These are phyloP conservation scores for Ptilodon capucinus DNA, from an alignment of 2,888 invertebrate species.

Conservation along the genomic window DNA sequence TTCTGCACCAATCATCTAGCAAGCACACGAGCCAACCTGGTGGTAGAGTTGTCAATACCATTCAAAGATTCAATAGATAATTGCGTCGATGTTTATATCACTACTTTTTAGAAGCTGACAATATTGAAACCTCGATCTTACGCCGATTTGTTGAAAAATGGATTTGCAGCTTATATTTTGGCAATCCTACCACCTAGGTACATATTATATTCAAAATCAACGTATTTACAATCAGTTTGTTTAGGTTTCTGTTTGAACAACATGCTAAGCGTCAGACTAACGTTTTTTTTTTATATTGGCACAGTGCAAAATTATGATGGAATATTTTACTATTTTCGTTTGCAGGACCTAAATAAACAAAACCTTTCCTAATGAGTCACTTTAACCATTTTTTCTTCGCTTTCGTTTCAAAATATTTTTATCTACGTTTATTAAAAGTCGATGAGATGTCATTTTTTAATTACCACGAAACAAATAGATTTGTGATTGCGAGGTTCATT, in stretches of 20 bases:
- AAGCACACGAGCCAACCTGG: no score
- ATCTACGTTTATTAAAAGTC: background rate
- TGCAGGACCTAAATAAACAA: slow-evolving; percentile 25
- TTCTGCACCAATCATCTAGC: background rate
- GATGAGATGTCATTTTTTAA: background rate
- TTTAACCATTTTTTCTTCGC: slow-evolving; percentile 13
- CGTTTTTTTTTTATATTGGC: background rate
- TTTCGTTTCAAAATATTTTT: slow-evolving; percentile 1
- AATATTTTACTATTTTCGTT: slow-evolving; percentile 7
- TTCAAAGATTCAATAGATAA: slow-evolving; percentile 25
- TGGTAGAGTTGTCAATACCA: no score
- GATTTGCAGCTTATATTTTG: no score
- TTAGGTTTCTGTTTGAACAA: no score
- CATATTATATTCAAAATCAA: no score
- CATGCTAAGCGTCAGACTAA: background rate
- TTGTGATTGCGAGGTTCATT: background rate
- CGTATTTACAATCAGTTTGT: no score
- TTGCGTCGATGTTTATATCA: slow-evolving; percentile 11
- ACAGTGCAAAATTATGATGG: background rate
- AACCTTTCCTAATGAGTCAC: slow-evolving; percentile 22
- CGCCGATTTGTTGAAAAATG: background rate
- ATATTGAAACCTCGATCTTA: background rate
- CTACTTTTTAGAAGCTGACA: background rate
- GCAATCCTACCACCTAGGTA: no score
- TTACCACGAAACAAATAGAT: background rate